These are phyloP conservation scores for Zele albiditarsus DNA, from an alignment of 2,888 invertebrate genomes.

Conservation along the genomic window DNA sequence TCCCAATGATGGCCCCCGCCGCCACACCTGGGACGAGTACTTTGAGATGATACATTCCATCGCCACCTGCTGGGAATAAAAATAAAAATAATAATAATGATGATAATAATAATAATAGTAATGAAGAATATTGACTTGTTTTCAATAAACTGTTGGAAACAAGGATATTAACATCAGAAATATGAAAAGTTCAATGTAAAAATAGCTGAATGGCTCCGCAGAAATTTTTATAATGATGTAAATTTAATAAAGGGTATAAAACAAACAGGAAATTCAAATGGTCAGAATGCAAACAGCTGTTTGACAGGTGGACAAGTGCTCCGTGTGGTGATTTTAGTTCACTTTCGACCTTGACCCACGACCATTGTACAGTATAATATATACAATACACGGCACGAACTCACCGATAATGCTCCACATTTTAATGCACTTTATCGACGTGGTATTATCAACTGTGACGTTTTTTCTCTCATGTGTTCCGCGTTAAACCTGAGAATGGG, in stretches of 20 bases:
- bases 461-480: neutral
- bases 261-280: conserved; percentile 15
- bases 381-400: conserved; percentile 58
- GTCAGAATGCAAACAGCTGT: conserved; percentile 67
- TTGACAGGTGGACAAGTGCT: conserved; percentile 63
- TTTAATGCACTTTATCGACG: conserved; percentile 52
- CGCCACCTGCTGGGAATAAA: conserved; percentile 78
- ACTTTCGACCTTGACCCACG: conserved; percentile 70
- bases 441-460: conserved; percentile 43
- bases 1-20: conserved; percentile 99
- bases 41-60: conserved; percentile 96
- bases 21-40: conserved; percentile 97
- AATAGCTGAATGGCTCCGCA: neutral
- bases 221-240: neutral
- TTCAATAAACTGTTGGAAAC: neutral
- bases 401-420: conserved; percentile 68
- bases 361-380: conserved; percentile 47
- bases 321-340: conserved; percentile 47
- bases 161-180: neutral
- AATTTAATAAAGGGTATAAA: neutral
- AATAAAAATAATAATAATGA: neutral
- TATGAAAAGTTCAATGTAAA: neutral
- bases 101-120: neutral
- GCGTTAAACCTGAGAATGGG: neutral
- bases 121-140: neutral